These are phyloP conservation scores for Tubulanus polymorphus DNA, from an alignment of 2,888 invertebrate genomes.

Conservation along the genomic window DNA sequence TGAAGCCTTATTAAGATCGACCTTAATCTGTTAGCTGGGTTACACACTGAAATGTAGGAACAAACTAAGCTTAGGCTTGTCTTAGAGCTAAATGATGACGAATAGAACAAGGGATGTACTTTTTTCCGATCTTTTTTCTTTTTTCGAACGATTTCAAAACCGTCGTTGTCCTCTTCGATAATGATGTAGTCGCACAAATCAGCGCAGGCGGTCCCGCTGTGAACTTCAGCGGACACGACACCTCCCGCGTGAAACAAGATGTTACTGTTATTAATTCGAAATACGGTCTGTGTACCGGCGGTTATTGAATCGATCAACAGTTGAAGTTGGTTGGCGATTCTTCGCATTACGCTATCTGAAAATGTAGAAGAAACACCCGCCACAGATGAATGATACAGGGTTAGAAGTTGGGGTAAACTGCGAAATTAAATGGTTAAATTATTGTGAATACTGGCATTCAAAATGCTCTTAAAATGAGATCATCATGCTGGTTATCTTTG, in stretches of 20 bases:
- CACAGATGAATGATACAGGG: no score
- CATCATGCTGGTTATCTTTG: no score
- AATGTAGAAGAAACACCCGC: neutral
- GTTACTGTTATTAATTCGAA: neutral
- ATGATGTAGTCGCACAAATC: neutral
- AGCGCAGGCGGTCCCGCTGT: neutral
- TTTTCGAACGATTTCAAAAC: neutral
- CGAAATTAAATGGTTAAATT: no score
- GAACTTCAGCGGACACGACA: neutral
- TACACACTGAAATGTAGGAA: no score
- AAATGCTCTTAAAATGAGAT: no score
- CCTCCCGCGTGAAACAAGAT: neutral
- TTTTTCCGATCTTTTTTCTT: neutral
- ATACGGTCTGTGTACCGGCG: neutral
- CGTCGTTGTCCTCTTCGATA: neutral
- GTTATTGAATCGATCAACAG: neutral
- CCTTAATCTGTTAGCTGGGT: no score
- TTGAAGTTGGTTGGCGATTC: neutral
- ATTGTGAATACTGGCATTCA: no score
- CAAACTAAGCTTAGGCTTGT: no score
- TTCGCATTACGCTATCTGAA: neutral
- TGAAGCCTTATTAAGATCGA: no score
- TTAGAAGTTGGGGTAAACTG: no score
- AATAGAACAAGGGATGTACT: no score
- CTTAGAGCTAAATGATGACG: no score